Percentiles rank a stretch among this genome's conserved stretches.
Conservation (phyloP, 2,797 vertebrate species). For the Pseudomugil gertrudae region DNA sequence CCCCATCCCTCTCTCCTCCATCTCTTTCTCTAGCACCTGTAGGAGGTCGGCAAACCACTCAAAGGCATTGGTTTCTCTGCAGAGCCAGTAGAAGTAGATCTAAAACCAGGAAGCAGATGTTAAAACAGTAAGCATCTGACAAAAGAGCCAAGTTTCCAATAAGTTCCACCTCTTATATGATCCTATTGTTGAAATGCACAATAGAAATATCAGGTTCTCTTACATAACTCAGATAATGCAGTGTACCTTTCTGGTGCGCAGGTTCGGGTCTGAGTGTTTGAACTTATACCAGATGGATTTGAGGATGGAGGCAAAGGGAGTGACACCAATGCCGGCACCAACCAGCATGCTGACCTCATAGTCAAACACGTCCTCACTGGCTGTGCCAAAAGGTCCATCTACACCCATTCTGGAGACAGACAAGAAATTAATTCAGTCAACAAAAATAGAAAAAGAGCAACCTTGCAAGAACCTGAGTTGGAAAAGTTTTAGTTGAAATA, state of each 20-base stretch:
- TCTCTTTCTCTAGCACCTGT: constrained; percentile 89
- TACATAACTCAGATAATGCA: neutral
- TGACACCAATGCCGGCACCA: constrained; percentile 91
- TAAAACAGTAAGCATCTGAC: constrained; percentile 31
- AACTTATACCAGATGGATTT: constrained; percentile 97
- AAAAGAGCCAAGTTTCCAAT: neutral
- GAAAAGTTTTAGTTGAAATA: neutral
- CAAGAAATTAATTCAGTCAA: neutral
- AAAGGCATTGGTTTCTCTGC: constrained; percentile 91
- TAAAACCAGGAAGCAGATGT: constrained; percentile 71
- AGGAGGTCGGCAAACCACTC: constrained; percentile 94
- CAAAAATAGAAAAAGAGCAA: neutral
- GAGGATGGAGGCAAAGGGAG: constrained; percentile 93
- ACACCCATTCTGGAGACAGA: constrained; percentile 83
- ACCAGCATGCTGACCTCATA: constrained; percentile 93
- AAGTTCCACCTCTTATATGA: neutral
- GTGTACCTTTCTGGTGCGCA: constrained; percentile 89
- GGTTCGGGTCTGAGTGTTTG: constrained; percentile 84
- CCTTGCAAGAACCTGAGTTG: neutral
- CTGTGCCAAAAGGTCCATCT: constrained; percentile 93
- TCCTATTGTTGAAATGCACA: constrained; percentile 14
- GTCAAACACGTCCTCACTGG: constrained; percentile 92
- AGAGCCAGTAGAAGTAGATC: constrained; percentile 98
- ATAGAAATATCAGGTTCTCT: too few relatives aligned
- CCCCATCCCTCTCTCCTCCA: constrained; percentile 88